These are phyloP conservation scores for Etheostoma nigrum DNA, from an alignment of 2,797 vertebrate genomes.

Conservation along the genomic window DNA sequence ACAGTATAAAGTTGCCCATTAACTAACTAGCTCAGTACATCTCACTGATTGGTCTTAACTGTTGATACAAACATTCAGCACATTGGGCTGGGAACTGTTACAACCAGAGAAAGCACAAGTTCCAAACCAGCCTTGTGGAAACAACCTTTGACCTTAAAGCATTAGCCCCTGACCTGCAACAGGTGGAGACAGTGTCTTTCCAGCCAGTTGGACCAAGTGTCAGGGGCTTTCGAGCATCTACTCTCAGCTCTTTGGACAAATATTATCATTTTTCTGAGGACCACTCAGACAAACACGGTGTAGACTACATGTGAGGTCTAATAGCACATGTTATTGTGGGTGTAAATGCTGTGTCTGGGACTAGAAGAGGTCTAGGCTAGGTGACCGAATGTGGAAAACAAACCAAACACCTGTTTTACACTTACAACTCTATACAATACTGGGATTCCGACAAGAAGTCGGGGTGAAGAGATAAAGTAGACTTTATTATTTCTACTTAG, in stretches of 20 bases:
- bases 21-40: conserved; percentile 16
- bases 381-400: conserved; percentile 74
- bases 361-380: conserved; percentile 62
- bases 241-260: conserved; percentile 80
- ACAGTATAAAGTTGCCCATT: conserved; percentile 18
- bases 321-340: conserved; percentile 76
- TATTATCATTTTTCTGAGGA: conserved; percentile 86
- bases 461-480: conserved; percentile 7
- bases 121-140: conserved; percentile 78
- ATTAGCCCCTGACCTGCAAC: conserved; percentile 86
- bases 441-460: conserved; percentile 28
- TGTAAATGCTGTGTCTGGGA: conserved; percentile 83
- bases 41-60: conserved; percentile 47
- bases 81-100: conserved; percentile 74
- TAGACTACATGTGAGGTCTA: conserved; percentile 85
- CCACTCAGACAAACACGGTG: conserved; percentile 75
- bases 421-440: conserved; percentile 35
- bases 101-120: conserved; percentile 78
- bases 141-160: conserved; percentile 84
- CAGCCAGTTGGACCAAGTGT: conserved; percentile 72
- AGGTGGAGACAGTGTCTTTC: conserved; percentile 87
- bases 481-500: conserved; percentile 36
- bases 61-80: conserved; percentile 81
- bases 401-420: conserved; percentile 83
- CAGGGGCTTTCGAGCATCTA: conserved; percentile 70